phyloP scores from a whole-genome alignment of 2,888 invertebrate genomes.

The Glyphotaelius pellucidus region DNA sequence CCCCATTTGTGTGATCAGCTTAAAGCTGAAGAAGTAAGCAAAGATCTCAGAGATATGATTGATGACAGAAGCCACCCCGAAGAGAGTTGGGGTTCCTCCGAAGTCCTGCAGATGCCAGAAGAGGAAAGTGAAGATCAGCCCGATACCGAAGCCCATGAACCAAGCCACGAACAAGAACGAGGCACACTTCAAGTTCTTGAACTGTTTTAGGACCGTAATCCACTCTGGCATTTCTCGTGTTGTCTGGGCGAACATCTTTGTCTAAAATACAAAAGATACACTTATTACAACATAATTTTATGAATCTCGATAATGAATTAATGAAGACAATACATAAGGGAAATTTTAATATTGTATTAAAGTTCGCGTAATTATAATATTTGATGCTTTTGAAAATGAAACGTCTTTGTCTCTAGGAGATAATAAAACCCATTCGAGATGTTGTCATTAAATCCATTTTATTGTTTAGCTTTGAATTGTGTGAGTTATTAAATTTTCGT shows the following conservation, averaged over 20 bases:
- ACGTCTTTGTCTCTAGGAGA: too few relatives aligned
- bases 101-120: constrained; percentile 99
- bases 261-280: constrained; percentile 75
- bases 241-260: constrained; percentile 95
- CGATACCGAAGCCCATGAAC: constrained; percentile 99
- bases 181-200: constrained; percentile 92
- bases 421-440: too few relatives aligned
- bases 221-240: constrained; percentile 95
- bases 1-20: constrained; percentile 95
- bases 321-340: too few relatives aligned
- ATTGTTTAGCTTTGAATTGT: too few relatives aligned
- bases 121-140: constrained; percentile 98
- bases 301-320: neutral
- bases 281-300: neutral
- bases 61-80: constrained; percentile 98
- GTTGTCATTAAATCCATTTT: too few relatives aligned
- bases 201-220: constrained; percentile 93
- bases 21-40: constrained; percentile 98
- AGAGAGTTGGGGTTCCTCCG: constrained; percentile 97
- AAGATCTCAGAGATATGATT: constrained; percentile 99
- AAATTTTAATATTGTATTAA: too few relatives aligned
- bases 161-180: constrained; percentile 97
- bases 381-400: too few relatives aligned
- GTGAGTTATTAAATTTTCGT: too few relatives aligned
- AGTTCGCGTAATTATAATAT: too few relatives aligned